phyloP scores from a whole-genome alignment of 1,140 invertebrate genomes.

The Drosophila repletoides region DNA sequence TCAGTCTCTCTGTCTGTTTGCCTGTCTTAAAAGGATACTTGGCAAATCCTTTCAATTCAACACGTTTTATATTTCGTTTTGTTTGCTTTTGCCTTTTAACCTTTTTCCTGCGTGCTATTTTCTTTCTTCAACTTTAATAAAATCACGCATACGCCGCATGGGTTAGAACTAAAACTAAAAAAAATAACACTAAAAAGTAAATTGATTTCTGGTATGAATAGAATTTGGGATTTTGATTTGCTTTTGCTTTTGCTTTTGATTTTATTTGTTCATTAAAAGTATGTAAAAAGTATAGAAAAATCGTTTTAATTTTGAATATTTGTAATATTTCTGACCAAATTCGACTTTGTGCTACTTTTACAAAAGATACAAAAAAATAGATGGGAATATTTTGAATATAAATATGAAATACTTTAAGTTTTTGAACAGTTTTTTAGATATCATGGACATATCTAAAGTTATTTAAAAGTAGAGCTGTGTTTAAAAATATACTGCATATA shows the following conservation, averaged over 20 bases:
- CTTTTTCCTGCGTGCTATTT: slow-evolving; percentile 23
- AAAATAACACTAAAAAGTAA: background rate
- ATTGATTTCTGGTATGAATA: background rate
- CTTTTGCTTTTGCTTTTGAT: background rate
- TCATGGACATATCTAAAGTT: no score
- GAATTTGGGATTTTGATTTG: background rate
- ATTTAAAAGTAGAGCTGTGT: no score
- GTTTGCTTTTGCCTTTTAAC: slow-evolving; percentile 13
- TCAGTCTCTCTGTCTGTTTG: background rate
- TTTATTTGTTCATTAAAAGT: background rate
- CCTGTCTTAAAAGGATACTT: slow-evolving; percentile 10
- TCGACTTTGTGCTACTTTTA: no score
- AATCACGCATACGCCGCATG: slow-evolving; percentile 64
- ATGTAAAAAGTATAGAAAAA: no score
- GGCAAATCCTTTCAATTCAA: slow-evolving; percentile 53
- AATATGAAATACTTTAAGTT: no score
- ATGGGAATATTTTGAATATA: no score
- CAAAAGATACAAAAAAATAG: no score
- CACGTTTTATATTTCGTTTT: slow-evolving; percentile 49
- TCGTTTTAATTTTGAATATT: no score
- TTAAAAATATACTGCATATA: no score
- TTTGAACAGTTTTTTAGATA: no score
- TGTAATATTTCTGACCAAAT: no score
- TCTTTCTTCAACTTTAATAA: slow-evolving; percentile 24
- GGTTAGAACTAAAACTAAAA: slow-evolving; percentile 7